Evolutionary conservation across 2,888 invertebrate species (phyloP), one percentile per base, ranked within the genome.

Genomic region (Folsomia candida): DNA sequence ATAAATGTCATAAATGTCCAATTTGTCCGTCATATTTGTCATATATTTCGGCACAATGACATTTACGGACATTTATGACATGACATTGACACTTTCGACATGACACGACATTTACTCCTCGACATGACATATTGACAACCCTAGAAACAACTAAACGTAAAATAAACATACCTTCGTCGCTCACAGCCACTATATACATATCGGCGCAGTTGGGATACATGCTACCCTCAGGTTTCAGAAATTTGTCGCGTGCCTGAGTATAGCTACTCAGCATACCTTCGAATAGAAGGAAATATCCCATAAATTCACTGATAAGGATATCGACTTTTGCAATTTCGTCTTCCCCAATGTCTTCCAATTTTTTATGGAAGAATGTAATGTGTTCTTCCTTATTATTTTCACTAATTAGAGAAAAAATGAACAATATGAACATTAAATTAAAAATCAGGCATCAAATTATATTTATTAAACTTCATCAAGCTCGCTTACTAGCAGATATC

Each of bases 261-360:
- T 97, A 90, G 82, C 94, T 93, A 82, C 97, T 96, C 71, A 97
- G 83, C 97, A 98, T 98, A 59, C 94, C 96, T 85, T 98, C 97
- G 83, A 94, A 97, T 1, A 97, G 84, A 54, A 98, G 85, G 83
- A 97, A 97, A 83, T 98, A 98, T 0, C 97, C 97, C 97, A 98
- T 98, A 96, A 97, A 98, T 83, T 98, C 97, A 0, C 97, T 97
- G 2, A 98, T 89, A 78, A 98, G 93, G 3, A 96, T 88, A 83
- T 98, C 97, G 51, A 92, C 91, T 83, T 91, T 89, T 68, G 90
- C 88, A 0, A 91, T 91, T 9, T 29, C 18, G 1, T 47, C 57
- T 62, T 94, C 83, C 67, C 87, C 85, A 2, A 91, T 90, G 78
- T 94, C 91, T 83, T 97, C 97, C 26, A 97, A 84, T 80, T 91